Evolutionary conservation across 2,113 vertebrate genomes (phyloP).

Genomic region (Synodontis membranacea): DNA sequence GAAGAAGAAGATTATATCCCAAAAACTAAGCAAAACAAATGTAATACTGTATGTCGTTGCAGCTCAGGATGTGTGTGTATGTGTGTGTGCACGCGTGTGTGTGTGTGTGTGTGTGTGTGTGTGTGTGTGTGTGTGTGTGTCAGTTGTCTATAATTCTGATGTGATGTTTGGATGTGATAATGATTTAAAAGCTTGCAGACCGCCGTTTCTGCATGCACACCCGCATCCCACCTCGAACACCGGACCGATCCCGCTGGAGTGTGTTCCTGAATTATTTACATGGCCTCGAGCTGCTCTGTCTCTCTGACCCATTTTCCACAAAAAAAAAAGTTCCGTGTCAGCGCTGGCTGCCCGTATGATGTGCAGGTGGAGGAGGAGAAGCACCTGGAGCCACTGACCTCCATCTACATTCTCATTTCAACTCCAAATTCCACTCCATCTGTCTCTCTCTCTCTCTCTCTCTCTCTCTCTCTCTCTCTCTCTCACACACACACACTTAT

Average conservation of each 20-base stretch:
- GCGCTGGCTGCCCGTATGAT: background rate
- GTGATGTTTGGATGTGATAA: background rate
- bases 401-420: slow-evolving; percentile 12
- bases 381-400: slow-evolving; percentile 28
- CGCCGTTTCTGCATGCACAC: background rate
- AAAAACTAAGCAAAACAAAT: background rate
- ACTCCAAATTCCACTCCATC: background rate
- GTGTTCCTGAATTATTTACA: slow-evolving; percentile 8
- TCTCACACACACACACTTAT: background rate
- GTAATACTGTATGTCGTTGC: background rate
- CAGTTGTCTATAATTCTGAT: background rate
- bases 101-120: slow-evolving; percentile 1
- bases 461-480: background rate
- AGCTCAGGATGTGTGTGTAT: background rate
- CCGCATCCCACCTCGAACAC: background rate
- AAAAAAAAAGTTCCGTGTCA: slow-evolving; percentile 7
- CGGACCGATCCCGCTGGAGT: background rate
- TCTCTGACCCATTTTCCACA: slow-evolving; percentile 27
- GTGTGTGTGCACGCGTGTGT: background rate
- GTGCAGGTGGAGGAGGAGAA: slow-evolving; percentile 10
- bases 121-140: background rate
- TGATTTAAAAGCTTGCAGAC: background rate
- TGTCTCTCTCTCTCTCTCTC: background rate
- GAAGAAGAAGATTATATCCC: background rate
- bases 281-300: slow-evolving; percentile 1